These are phyloP conservation scores for Agonopterix subpropinquella DNA, from an alignment of 2,888 invertebrate genomes.

Conservation along the genomic window DNA sequence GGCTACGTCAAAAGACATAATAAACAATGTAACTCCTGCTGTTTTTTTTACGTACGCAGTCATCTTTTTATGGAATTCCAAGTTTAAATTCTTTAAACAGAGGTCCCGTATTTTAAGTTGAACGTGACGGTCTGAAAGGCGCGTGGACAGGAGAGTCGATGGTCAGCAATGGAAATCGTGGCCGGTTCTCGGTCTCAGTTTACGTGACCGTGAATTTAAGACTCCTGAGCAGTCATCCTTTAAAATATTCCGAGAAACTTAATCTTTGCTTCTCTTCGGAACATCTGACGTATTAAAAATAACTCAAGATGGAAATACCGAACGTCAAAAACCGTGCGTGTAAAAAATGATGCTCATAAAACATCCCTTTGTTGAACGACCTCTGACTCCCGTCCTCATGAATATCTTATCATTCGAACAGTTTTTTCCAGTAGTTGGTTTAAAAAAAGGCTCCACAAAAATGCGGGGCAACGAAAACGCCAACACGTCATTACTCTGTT, in stretches of 20 bases:
- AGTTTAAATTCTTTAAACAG: not conserved
- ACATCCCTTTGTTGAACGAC: conserved; percentile 7
- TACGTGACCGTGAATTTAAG: conserved; percentile 33
- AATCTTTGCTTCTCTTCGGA: too few relatives aligned
- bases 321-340: conserved; percentile 2
- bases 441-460: conserved; percentile 4
- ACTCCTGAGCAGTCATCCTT: conserved; percentile 7
- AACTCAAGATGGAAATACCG: not conserved
- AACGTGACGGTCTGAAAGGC: conserved; percentile 23
- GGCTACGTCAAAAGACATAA: too few relatives aligned
- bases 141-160: conserved; percentile 11
- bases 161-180: conserved; percentile 15
- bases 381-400: conserved; percentile 9
- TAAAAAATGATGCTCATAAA: conserved; percentile 9
- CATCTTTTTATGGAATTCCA: not conserved
- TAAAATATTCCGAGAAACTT: conserved; percentile 10
- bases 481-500: conserved; percentile 16
- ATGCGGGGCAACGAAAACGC: conserved; percentile 11
- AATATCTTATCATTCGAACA: conserved; percentile 5
- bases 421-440: conserved; percentile 3
- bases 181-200: conserved; percentile 17
- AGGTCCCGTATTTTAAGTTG: conserved; percentile 6
- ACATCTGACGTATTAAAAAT: too few relatives aligned
- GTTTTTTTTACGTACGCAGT: not conserved
- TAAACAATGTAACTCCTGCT: conserved; percentile 4